Evolutionary conservation across 2,113 vertebrate genomes (phyloP).

Genomic region (Pedionomus torquatus): DNA sequence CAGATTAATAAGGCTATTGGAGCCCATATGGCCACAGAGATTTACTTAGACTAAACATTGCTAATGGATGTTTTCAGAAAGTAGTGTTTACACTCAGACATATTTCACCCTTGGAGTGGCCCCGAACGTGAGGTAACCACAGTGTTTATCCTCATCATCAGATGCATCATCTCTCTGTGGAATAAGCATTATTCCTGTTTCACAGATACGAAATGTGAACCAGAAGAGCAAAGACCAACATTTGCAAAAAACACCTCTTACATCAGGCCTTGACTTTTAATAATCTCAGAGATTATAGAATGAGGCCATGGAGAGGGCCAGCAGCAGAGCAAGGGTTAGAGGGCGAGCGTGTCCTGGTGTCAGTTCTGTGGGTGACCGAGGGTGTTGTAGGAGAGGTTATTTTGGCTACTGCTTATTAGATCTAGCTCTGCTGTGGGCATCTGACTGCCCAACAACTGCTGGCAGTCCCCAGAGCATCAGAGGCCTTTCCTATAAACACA

Average conservation of each 20-base stretch:
- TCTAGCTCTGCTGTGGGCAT: neutral
- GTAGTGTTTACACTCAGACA: neutral
- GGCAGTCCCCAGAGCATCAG: neutral
- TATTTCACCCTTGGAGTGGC: neutral
- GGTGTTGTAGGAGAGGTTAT: neutral
- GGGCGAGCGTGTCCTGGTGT: neutral
- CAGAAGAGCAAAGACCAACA: neutral
- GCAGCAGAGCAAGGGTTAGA: neutral
- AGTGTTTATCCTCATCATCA: neutral
- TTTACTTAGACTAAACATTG: constrained; percentile 17
- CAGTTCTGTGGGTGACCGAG: neutral
- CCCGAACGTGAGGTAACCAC: fast-evolving
- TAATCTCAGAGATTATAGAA: neutral
- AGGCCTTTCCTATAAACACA: neutral
- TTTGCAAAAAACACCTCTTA: neutral
- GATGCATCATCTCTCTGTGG: neutral
- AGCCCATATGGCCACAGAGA: neutral
- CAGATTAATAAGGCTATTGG: constrained; percentile 22
- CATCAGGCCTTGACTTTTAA: neutral
- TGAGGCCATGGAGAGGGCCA: neutral
- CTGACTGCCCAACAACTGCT: neutral
- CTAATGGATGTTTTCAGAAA: neutral
- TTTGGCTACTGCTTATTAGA: neutral
- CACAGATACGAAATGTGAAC: neutral
- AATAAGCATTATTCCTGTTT: neutral